Evolutionary conservation across 2,113 vertebrate species (phyloP).

Genomic region (Eonycteris spelaea): DNA sequence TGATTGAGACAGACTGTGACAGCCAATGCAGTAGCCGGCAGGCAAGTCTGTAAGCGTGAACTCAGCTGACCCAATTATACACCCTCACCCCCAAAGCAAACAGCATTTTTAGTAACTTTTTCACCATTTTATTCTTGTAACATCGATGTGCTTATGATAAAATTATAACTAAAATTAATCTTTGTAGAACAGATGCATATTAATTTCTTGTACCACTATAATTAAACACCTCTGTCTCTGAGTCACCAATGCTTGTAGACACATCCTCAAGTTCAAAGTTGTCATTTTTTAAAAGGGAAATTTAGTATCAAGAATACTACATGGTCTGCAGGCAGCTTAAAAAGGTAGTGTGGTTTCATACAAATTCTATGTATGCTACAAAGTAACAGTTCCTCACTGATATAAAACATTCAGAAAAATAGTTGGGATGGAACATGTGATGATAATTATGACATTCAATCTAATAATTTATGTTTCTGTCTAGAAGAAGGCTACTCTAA

Average conservation of each 20-base stretch:
- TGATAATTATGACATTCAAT: neutral
- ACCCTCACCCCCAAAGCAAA: constrained; percentile 68
- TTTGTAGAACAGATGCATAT: constrained; percentile 69
- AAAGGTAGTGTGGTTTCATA: neutral
- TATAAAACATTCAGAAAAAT: neutral
- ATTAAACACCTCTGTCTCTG: constrained; percentile 75
- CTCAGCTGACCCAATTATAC: constrained; percentile 78
- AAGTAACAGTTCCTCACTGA: neutral
- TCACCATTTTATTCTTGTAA: constrained; percentile 69
- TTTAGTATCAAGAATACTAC: neutral
- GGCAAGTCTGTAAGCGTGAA: constrained; percentile 80
- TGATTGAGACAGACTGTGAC: constrained; percentile 80
- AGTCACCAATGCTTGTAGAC: constrained; percentile 70
- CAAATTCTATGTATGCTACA: neutral
- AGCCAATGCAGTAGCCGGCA: constrained; percentile 72
- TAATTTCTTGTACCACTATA: constrained; percentile 57
- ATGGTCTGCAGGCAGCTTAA: neutral
- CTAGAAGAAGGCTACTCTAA: neutral
- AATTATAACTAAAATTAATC: constrained; percentile 70
- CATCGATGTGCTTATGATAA: constrained; percentile 41
- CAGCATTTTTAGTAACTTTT: constrained; percentile 61
- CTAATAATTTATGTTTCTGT: neutral
- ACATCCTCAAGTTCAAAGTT: constrained; percentile 64
- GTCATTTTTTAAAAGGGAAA: constrained; percentile 17
- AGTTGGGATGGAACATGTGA: neutral